Base-by-base conservation (phyloP, 2,888 invertebrate genomes). In the Chironomus riparius region DNA sequence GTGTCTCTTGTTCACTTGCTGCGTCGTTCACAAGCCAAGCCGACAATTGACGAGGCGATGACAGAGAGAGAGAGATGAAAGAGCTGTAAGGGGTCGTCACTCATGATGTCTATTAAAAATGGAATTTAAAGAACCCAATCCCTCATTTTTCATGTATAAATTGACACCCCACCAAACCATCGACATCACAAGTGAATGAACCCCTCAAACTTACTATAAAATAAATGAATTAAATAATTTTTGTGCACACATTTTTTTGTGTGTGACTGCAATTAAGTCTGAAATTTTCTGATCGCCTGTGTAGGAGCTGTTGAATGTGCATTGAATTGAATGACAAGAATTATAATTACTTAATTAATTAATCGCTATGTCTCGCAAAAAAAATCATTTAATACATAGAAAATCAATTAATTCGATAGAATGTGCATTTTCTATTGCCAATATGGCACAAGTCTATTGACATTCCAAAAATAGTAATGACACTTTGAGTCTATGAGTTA, bases 331-430 rank as follows among this genome's bases (percentile, higher is more conserved):
- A 56, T 56, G 71, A 56, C 24, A 71, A 56, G 71, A 71, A 71
- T 71, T 71, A 13, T 71, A 50, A 71, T 71, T 71, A 22, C 12
- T 71, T 71, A 71, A 71, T 71, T 71, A 71, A 71, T 71, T 71
- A 24, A 24, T 56, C 50, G n/a, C 50, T 56, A 18, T 56, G n/a
- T 56, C 56, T 56, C 15, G n/a, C 56, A 38, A 7, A 38, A 38
- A 38, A 38, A 24, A 24, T 56, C 7, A 18, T 2, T 38, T 7
- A 18, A 56, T 18, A 18, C 18, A 56, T 5, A 56, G 18, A 56
- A 56, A 56, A 56, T 56, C 56, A 56, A 56, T 56, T 56, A 56
- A 15, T 18, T 18, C 7, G 15, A 15, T 15, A 56, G 15, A 56
- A 56, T 56, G 56, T 56, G 38, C 38, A 38, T 38, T 38, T 38